Percentiles rank a stretch among this genome's conserved stretches.
These are phyloP conservation scores for Camarhynchus parvulus DNA, from an alignment of 2,113 vertebrate species.

Conservation along the genomic window DNA sequence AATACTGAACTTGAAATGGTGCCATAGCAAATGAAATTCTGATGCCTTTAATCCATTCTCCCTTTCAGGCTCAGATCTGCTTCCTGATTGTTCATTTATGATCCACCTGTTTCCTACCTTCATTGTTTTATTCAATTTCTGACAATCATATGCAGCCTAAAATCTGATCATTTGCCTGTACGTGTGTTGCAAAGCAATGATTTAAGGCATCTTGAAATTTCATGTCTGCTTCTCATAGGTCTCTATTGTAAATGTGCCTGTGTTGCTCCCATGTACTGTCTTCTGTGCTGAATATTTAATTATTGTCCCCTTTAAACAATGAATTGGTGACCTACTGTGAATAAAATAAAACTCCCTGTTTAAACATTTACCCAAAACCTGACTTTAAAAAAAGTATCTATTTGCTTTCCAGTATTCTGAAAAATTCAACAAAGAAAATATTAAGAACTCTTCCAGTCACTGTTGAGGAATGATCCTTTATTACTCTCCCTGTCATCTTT, in stretches of 20 bases:
- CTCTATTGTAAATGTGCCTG: not conserved
- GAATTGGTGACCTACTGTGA: not conserved
- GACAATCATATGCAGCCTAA: not conserved
- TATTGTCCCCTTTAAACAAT: not conserved
- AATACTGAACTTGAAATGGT: not conserved
- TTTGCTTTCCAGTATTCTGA: not conserved
- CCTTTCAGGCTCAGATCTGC: not conserved
- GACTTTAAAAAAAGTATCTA: not conserved
- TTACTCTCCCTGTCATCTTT: not conserved
- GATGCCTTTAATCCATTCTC: not conserved
- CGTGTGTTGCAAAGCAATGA: not conserved
- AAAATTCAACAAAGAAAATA: not conserved
- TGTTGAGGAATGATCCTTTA: not conserved
- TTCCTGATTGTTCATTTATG: not conserved
- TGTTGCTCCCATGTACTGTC: not conserved
- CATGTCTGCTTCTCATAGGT: not conserved
- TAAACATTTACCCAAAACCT: not conserved
- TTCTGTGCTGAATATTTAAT: not conserved
- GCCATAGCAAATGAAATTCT: not conserved
- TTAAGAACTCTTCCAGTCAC: not conserved
- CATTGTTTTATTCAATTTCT: not conserved
- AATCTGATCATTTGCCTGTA: not conserved
- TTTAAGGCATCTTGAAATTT: not conserved
- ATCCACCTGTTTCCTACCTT: not conserved
- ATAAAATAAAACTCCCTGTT: not conserved